Base-by-base conservation (phyloP, 2,888 invertebrate genomes). In the Dendrolimus houi region DNA sequence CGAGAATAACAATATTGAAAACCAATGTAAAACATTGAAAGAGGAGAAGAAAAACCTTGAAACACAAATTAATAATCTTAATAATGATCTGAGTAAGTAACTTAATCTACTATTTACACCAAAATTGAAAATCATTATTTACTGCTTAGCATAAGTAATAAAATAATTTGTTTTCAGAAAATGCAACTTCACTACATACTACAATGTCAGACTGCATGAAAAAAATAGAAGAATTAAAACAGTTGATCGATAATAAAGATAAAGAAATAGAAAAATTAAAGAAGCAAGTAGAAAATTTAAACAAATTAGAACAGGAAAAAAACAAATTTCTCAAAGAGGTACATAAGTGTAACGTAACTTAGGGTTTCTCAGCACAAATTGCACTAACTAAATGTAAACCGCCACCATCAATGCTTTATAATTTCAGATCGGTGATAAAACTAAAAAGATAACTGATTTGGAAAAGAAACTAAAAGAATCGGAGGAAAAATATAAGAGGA, bases 391-490 rank as follows among this genome's bases (percentile, higher is more conserved):
- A 2, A 17, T n/a, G 13, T n/a, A 52, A 52, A 53, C 14, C 17
- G 8, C 13, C 56, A 53, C 56, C 60, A 55, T 55, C 53, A 10
- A 41, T 59, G 53, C 58, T 61, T 61, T 64, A 63, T 55, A 12
- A 13, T 75, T 81, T 53, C 63, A 94, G 94, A 85, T 93, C 56
- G 92, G 92, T 62, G 93, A 93, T 66, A 93, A 93, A 70, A 81
- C 91, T 53, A 92, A 92, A 63, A 94, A 94, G 71, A 81, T 94
- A 55, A 77, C 81, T 53, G 94, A 94, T 53, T 74, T 94, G 67
- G 94, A 95, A 76, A 93, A 92, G 68, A 94, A 94, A 81, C 68
- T 94, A 1, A 94, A 93, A 71, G 94, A 94, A 65, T 79, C 91
- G 17, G 95, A 95, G 64, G 94, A 94, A n/a, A 94, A 93, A 78